Evolutionary conservation across 2,888 invertebrate genomes (phyloP), one percentile per base, ranked within the genome.

Genomic region (Mylabris sibirica): DNA sequence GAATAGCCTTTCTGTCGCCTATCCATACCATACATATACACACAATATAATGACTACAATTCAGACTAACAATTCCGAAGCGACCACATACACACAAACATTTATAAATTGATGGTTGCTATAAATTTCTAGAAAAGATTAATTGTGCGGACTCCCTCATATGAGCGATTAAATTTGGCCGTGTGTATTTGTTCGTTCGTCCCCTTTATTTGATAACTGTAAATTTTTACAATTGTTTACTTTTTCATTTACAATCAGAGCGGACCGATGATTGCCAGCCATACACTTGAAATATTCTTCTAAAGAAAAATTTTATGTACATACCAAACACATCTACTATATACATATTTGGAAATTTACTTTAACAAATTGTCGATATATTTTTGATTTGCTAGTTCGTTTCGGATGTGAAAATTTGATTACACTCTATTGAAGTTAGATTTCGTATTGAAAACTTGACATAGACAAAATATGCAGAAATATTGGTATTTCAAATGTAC

Each of bases 121-220:
- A 75, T 77, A 77, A 78, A 78, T 78, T 75, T 69, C 60, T 61
- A 30, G 59, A 64, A 66, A 74, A 78, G 78, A 78, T 79, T 79
- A 79, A 79, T 79, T 77, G 78, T 70, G 72, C 72, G 71, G 77
- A 53, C 69, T 74, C 77, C 74, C 78, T 77, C 77, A 76, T 76
- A 78, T 76, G 76, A 75, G 66, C 79, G 78, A 78, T 78, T 79
- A 78, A 78, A 80, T 78, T 78, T 74, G 72, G 75, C 75, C 71
- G 1, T 20, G 41, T 38, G 14, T 38, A 38, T 38, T 38, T 8
- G 73, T 64, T 63, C 30, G 63, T 59, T 35, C 49, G 14, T 71
- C 65, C 66, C 65, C 68, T 17, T n/a, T 17, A 17, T 20, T 49
- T 68, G 74, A 73, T 73, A 74, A 74, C 44, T 17, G 44, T 73